Evolutionary conservation across 2,797 vertebrate genomes (phyloP), one percentile per base, ranked within the genome.

Genomic region (Takifugu ocellatus): DNA sequence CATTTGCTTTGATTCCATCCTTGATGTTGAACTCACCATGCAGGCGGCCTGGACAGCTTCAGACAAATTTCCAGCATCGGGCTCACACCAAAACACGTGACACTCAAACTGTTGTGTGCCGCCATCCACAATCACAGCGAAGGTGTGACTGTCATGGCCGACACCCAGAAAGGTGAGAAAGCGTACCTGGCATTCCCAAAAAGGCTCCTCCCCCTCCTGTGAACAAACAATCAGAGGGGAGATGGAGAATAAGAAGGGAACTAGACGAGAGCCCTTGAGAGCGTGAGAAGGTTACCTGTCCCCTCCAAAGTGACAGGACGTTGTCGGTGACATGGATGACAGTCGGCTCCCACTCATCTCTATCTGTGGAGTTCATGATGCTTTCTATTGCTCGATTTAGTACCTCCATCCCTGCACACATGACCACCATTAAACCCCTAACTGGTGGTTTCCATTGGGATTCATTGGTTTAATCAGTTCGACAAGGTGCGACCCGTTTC

Each of bases 1-100:
- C 36, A 14, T 44, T 17, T 1, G n/a, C 2, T 12, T 16, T 5
- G 12, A 15, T 46, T 17, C 2, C n/a, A 46, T 5, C 46, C 21
- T 47, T 24, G 17, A 10, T 43, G 2, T 55, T 24, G 24, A n/a
- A 2, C 92, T 93, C 83, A 98, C 96, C 96, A 96, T 96, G 68
- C 96, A 98, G 0, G 96, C 95, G 0, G 95, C 94, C 84, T 98
- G 96, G 8, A 97, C 92, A 0, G 95, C 93, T 85, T 97, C 96
- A 0, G 95, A 96, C 51, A 98, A 79, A 75, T 85, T 85, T 39
- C 96, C 95, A 0, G 96, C 96, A 0, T 97, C 88, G 0, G 96
- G 96, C 58, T 97, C 93, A 8, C 96, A 98, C 96, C 96, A 98
- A 90, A 98, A 98, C 31, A 94, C 95, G 0, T 93, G 87, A 51